Evolutionary conservation across 2,888 invertebrate species (phyloP), one percentile per base, ranked within the genome.

Genomic region (Allophyes oxyacanthae): DNA sequence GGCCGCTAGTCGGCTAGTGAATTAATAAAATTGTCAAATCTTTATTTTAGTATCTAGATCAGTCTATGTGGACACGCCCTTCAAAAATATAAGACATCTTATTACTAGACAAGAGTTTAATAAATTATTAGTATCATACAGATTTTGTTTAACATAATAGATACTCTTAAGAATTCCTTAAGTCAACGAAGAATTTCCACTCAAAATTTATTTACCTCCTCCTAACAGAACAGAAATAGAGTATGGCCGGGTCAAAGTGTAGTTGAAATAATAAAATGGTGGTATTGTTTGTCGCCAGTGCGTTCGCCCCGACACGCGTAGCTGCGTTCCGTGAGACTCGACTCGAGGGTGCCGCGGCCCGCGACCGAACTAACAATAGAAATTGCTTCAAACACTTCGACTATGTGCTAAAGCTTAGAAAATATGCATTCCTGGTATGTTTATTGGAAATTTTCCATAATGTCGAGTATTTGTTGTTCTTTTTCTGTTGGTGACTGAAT

Each of bases 291-390:
- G 77, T 75, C 59, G 77, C 70, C 78, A 54, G 75, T 84, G 64
- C 85, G 77, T 86, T 86, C 79, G 80, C 83, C 86, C 69, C 85
- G 84, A 78, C 83, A 82, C 79, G 83, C 85, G 81, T 79, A 65
- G 75, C 79, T 78, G 84, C 73, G 63, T 69, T 57, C 58, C 84
- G 84, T 83, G 84, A 53, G 84, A 85, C 73, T 57, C 54, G 84
- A 85, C 73, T 57, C 55, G 13, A 43, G 42, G 53, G 52, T 36
- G 38, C 30, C 46, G 25, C 55, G 42, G 26, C 55, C 30, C 46
- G 25, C 55, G 42, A 32, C 55, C 48, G 50, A 46, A 50, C 61
- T 58, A 59, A 69, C 69, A 68, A 61, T 64, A 69, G 57, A 61
- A 66, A 69, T 65, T 40, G 41, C 49, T 49, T 46, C 53, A 64